Evolutionary conservation across 2,888 invertebrate genomes (phyloP).

Genomic region (Ischnura elegans): DNA sequence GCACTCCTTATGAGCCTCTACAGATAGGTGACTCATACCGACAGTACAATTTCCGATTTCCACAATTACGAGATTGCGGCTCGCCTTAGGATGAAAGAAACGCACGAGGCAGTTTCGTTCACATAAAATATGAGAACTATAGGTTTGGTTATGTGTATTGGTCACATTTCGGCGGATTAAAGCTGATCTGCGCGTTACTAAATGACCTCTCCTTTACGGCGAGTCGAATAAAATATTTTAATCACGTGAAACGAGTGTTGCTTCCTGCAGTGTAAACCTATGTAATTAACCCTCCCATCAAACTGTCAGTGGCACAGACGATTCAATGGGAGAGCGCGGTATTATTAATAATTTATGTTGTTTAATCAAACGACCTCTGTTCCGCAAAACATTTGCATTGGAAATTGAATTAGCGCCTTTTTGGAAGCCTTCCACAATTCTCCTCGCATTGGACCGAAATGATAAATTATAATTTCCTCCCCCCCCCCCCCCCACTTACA

Average conservation of each 20-base stretch:
- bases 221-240: conserved; percentile 2
- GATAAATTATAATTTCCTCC: not conserved
- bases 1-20: too few species aligned
- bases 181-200: not conserved
- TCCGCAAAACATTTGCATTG: not conserved
- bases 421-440: not conserved
- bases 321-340: not conserved
- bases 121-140: too few species aligned
- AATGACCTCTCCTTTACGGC: not conserved
- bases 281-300: not conserved
- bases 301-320: not conserved
- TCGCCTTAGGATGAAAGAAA: too few species aligned
- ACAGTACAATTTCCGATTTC: too few species aligned
- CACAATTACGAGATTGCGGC: too few species aligned
- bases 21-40: too few species aligned
- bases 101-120: too few species aligned
- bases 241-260: not conserved
- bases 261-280: not conserved
- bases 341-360: not conserved
- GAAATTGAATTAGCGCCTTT: not conserved
- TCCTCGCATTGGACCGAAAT: not conserved
- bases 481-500: too few species aligned
- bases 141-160: too few species aligned
- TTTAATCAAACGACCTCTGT: not conserved
- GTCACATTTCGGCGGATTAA: not conserved